Percentiles rank a stretch among this genome's conserved stretches.
Conservation (phyloP, 1,140 invertebrate species). For the Drosophila auraria region DNA sequence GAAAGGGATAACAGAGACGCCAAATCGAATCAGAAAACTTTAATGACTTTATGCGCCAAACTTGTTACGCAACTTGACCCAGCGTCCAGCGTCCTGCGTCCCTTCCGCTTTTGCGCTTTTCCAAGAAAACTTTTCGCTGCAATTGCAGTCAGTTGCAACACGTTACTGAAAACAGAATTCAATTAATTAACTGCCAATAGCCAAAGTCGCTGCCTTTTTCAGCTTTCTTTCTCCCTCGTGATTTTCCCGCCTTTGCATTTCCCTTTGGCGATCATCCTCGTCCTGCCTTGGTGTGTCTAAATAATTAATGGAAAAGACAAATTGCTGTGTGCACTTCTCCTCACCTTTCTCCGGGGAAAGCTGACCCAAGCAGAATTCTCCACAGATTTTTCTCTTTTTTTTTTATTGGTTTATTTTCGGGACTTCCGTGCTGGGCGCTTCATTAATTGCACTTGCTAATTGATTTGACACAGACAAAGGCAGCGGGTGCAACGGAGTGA, state of each 20-base stretch:
- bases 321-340: conserved; percentile 51
- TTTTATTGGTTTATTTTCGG: not conserved
- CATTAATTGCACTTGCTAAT: conserved; percentile 75
- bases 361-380: conserved; percentile 32
- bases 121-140: conserved; percentile 22
- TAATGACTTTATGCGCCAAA: conserved; percentile 80
- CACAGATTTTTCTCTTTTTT: conserved; percentile 47
- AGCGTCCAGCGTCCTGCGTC: conserved; percentile 11
- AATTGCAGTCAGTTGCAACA: conserved; percentile 41
- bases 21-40: conserved; percentile 74
- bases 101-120: conserved; percentile 1
- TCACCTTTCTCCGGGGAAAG: not conserved
- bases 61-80: conserved; percentile 56
- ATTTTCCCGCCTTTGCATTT: conserved; percentile 17
- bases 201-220: conserved; percentile 12
- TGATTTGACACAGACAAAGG: conserved; percentile 59
- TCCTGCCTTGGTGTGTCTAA: conserved; percentile 31
- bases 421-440: conserved; percentile 45
- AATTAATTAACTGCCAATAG: conserved; percentile 79
- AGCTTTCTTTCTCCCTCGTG: not conserved
- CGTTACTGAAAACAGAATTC: conserved; percentile 62
- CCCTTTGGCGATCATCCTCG: not conserved
- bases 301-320: conserved; percentile 79
- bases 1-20: conserved; percentile 16
- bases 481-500: conserved; percentile 5